phyloP scores from a whole-genome alignment of 1,140 invertebrate genomes.

The Anastatus disparis region DNA sequence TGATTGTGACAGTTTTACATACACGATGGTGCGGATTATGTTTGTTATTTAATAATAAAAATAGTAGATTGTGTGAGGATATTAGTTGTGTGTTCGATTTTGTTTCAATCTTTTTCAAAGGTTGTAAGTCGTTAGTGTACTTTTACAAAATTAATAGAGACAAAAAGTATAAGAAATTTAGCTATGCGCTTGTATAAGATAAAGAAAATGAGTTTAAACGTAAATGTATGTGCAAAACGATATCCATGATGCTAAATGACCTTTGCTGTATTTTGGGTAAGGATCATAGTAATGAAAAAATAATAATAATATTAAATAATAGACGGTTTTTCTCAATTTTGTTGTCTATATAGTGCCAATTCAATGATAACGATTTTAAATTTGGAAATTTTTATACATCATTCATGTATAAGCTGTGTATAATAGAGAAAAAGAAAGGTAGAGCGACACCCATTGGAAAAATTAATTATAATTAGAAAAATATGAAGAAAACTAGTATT shows the following conservation, averaged over 20 bases:
- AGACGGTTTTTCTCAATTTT: slow-evolving; percentile 9
- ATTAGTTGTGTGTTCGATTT: slow-evolving; percentile 22
- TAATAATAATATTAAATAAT: no score
- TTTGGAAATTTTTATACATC: slow-evolving; percentile 32
- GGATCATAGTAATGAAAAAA: neutral
- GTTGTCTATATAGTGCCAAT: slow-evolving; percentile 36
- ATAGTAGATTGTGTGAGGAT: slow-evolving; percentile 2
- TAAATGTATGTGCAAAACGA: slow-evolving; percentile 29
- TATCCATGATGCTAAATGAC: slow-evolving; percentile 17
- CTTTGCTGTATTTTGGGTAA: slow-evolving; percentile 13
- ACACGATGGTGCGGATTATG: slow-evolving; percentile 32
- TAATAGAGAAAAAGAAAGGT: slow-evolving; percentile 19
- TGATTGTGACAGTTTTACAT: slow-evolving; percentile 54
- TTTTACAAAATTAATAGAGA: slow-evolving; percentile 29
- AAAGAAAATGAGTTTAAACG: neutral
- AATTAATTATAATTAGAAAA: slow-evolving; percentile 30
- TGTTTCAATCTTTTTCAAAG: neutral
- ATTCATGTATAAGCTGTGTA: slow-evolving; percentile 22
- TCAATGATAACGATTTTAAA: slow-evolving; percentile 31
- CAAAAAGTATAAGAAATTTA: slow-evolving; percentile 14
- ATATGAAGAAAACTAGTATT: slow-evolving; percentile 20
- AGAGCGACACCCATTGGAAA: slow-evolving; percentile 26
- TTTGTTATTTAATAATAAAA: slow-evolving; percentile 35
- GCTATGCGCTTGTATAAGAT: slow-evolving; percentile 13
- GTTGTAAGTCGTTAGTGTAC: slow-evolving; percentile 24